Base-by-base conservation (phyloP, 2,113 vertebrate species). In the Myotis davidii region DNA sequence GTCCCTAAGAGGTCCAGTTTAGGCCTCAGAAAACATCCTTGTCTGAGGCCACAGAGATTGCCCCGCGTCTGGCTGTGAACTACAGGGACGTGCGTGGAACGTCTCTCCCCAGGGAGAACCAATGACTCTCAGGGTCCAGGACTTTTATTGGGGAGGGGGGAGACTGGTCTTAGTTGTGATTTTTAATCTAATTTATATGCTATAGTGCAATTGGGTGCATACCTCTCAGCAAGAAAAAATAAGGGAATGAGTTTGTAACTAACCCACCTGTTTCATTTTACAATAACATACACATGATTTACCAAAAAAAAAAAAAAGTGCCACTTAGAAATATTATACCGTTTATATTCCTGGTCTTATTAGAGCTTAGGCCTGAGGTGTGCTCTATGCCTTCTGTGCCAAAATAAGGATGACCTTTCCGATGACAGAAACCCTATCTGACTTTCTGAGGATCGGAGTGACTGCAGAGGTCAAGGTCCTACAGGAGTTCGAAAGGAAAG, bases 11-110 rank as follows among this genome's bases (percentile, higher is more conserved):
- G 13, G 20, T 52, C 13, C n/a, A 65, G 12, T 3, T 23, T 0
- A 42, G 0, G 4, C 14, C 64, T 69, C 3, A 1, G 18, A 13
- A 12, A 32, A 3, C 4, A 9, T 76, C 42, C 1, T 77, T 18
- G 16, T 67, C 82, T 17, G 37, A 67, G 12, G 29, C 16, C 52
- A 25, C 29, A 14, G 8, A 21, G 7, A 4, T 25, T 18, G 32
- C 13, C 64, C 23, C 7, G 2, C 10, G 42, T 52, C 88, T 56
- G 37, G 14, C 23, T 20, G 3, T n/a, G 14, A 59, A 2, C 11
- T 39, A 54, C 32, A 32, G 29, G 27, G 21, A 42, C 3, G 3
- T 2, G 13, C 2, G 0, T 8, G 5, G 27, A 37, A 23, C 23
- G 16, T 18, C 37, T 9, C n/a, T 39, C 6, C 7, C 10, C 14